Evolutionary conservation across 1,140 invertebrate genomes (phyloP).

Genomic region (Ridgeia piscesae): DNA sequence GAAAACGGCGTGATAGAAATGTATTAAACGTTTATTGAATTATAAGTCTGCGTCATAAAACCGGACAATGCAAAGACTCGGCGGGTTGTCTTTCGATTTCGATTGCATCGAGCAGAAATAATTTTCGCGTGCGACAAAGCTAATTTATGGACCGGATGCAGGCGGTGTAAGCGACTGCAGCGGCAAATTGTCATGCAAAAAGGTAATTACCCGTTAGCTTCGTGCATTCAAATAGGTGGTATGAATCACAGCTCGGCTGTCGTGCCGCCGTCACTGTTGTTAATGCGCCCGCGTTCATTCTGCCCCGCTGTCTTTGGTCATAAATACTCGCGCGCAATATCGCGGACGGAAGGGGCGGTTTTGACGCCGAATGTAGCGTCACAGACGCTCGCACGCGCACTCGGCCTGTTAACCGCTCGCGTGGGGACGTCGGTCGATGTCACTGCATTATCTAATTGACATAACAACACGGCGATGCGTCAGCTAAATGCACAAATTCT

Average conservation of each 20-base stretch:
- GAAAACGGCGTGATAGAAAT: slow-evolving; percentile 5
- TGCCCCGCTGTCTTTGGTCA: neutral
- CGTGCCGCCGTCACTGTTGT: neutral
- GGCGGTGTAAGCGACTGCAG: neutral
- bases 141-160: neutral
- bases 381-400: neutral
- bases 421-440: neutral
- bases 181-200: slow-evolving; percentile 5
- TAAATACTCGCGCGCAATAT: neutral
- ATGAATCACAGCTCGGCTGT: neutral
- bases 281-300: neutral
- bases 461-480: neutral
- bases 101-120: neutral
- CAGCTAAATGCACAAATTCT: slow-evolving; percentile 1
- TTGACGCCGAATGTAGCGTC: neutral
- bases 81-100: neutral
- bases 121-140: neutral
- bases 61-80: neutral
- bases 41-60: neutral
- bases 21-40: neutral
- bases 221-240: neutral
- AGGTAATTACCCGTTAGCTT: neutral
- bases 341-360: neutral
- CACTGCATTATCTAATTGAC: neutral
- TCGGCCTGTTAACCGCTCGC: neutral